Evolutionary conservation across 2,888 invertebrate species (phyloP).

Genomic region (Odontocerum albicorne): DNA sequence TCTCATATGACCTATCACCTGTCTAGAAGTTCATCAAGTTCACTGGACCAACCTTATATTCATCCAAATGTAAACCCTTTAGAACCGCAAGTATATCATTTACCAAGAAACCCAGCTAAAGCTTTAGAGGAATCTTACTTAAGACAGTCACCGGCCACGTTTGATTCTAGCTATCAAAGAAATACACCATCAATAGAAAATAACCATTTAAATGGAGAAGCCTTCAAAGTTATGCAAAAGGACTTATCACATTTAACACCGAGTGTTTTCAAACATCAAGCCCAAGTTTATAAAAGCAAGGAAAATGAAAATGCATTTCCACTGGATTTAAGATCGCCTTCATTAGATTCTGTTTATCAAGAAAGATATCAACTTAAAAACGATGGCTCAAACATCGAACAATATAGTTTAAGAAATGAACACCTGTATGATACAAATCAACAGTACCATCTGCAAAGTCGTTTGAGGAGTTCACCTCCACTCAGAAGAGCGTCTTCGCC

Average conservation of each 20-base stretch:
- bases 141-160: conserved; percentile 33
- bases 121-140: conserved; percentile 35
- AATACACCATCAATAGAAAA: conserved; percentile 32
- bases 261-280: conserved; percentile 34
- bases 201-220: conserved; percentile 32
- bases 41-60: conserved; percentile 40
- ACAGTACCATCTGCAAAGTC: conserved; percentile 28
- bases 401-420: conserved; percentile 35
- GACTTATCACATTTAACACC: conserved; percentile 31
- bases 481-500: conserved; percentile 38
- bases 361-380: conserved; percentile 43
- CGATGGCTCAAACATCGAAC: conserved; percentile 31
- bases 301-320: conserved; percentile 40
- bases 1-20: conserved; percentile 40
- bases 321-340: conserved; percentile 45
- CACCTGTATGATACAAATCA: conserved; percentile 30
- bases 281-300: conserved; percentile 30
- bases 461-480: conserved; percentile 29
- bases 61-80: conserved; percentile 33
- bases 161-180: conserved; percentile 33
- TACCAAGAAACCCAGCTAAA: conserved; percentile 34
- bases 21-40: conserved; percentile 43
- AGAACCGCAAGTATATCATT: conserved; percentile 35
- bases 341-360: conserved; percentile 44
- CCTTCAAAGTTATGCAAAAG: conserved; percentile 20